phyloP scores from a whole-genome alignment of 2,888 invertebrate species.

The Adela reaumurella region DNA sequence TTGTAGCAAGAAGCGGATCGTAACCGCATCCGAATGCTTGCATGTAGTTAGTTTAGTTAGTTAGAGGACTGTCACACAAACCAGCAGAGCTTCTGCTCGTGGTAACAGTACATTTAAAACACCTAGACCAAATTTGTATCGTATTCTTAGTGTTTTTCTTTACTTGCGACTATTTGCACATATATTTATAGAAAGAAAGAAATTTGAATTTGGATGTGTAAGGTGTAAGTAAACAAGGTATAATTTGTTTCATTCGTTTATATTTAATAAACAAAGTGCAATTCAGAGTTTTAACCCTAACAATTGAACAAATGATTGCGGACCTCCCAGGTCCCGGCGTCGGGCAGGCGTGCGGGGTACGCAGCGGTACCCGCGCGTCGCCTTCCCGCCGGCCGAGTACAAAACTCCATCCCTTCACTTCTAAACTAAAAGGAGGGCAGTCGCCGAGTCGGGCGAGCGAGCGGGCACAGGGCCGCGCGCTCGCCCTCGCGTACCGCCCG shows the following conservation, averaged over 20 bases:
- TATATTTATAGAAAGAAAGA: too few species aligned
- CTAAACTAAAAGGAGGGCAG: not conserved
- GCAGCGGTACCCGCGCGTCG: slow-evolving; percentile 20
- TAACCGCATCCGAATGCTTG: too few species aligned
- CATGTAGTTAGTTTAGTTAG: too few species aligned
- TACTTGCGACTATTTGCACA: too few species aligned
- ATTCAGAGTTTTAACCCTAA: slow-evolving; percentile 56
- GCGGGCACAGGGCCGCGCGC: not conserved
- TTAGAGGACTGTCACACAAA: too few species aligned
- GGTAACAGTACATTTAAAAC: too few species aligned
- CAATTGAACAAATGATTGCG: slow-evolving; percentile 48
- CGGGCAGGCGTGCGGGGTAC: slow-evolving; percentile 30
- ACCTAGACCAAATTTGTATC: too few species aligned
- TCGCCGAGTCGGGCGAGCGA: slow-evolving; percentile 1
- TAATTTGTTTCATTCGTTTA: slow-evolving; percentile 45
- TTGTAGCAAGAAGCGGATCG: too few species aligned
- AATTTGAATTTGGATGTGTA: too few species aligned
- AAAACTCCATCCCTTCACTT: not conserved
- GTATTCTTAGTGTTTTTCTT: too few species aligned
- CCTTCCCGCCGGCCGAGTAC: not conserved
- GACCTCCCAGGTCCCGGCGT: slow-evolving; percentile 22
- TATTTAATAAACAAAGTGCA: slow-evolving; percentile 59
- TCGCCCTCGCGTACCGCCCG: not conserved
- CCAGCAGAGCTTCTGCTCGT: too few species aligned
- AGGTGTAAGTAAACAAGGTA: not conserved